Base-by-base conservation (phyloP, 2,888 invertebrate species). In the Dasysyrphus tricinctus region DNA sequence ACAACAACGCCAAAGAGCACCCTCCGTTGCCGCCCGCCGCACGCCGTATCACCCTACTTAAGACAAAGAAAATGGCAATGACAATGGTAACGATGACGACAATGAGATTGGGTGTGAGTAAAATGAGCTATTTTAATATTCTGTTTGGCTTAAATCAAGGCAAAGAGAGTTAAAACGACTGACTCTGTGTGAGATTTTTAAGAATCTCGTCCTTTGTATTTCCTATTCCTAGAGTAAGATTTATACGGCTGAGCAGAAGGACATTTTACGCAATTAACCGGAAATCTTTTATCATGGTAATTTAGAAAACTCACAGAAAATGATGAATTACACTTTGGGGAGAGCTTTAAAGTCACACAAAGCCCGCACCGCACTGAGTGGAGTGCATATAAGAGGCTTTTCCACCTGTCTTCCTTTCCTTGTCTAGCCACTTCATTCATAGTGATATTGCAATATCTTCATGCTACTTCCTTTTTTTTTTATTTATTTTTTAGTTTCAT, bases 261-360 rank as follows among this genome's bases (percentile, higher is more conserved):
- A 72, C 72, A 65, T 69, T 77, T 77, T 81, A 65, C 70, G 65
- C 65, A 78, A 72, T 82, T 67, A 63, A 78, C 77, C 51, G 75
- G 24, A 14, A 44, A 54, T 80, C 75, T 72, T 84, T 83, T 82
- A 78, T 82, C 42, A 83, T 83, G 79, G 74, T 70, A 79, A 83
- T 83, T 82, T 54, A 11, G 61, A 44, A 47, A 77, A 67, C 57
- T 81, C 67, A 34, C 61, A 72, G 77, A 67, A 77, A 74, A 79
- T 79, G 82, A 79, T 83, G 74, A 74, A 79, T 83, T 83, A 70
- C 79, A 49, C 47, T 78, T 44, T 67, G 44, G 32, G n/a, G 44
- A 69, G 61, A 69, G 61, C 44, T 57, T 74, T 67, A 47, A 72
- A 49, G 44, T 47, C 54, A 47, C 34, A 11, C n/a, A 44, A 39